A percentile compares a stretch with the other conserved stretches of the same genome.
phyloP scores from a whole-genome alignment of 2,797 vertebrate genomes.

The Merluccius polli region DNA sequence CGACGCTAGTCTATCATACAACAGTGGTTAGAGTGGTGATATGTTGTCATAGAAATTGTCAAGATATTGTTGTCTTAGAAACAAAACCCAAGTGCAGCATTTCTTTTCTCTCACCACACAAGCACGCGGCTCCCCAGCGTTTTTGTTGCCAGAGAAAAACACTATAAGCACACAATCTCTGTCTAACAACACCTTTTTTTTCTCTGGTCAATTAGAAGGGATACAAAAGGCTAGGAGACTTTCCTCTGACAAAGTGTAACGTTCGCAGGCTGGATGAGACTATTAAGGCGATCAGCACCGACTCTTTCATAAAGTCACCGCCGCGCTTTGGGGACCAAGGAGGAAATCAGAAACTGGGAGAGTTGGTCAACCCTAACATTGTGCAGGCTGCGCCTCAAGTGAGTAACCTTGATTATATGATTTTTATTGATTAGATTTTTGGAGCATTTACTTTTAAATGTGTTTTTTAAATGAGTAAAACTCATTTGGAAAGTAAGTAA shows the following conservation, averaged over 20 bases:
- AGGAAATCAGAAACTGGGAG: slow-evolving; percentile 59
- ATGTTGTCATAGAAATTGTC: no score
- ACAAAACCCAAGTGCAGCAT: no score
- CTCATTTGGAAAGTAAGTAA: background rate
- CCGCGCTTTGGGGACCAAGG: slow-evolving; percentile 39
- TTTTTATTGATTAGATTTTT: no score
- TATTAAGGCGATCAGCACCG: slow-evolving; percentile 74
- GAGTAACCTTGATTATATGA: slow-evolving; percentile 24
- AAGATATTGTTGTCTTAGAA: no score
- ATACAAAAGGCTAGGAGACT: background rate
- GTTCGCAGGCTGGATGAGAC: slow-evolving; percentile 84
- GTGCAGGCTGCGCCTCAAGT: slow-evolving; percentile 85
- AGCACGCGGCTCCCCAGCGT: no score
- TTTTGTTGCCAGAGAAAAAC: no score
- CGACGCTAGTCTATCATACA: no score
- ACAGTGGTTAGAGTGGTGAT: no score
- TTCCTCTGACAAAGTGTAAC: background rate
- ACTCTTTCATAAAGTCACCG: slow-evolving; percentile 58
- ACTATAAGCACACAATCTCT: no score
- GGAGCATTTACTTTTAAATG: background rate
- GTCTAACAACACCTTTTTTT: no score
- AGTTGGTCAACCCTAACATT: slow-evolving; percentile 88
- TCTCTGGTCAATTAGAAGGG: background rate
- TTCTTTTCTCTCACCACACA: no score
- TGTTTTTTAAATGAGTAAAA: background rate